Evolutionary conservation across 2,113 vertebrate species (phyloP).

Genomic region (Rhynchomys soricoides): DNA sequence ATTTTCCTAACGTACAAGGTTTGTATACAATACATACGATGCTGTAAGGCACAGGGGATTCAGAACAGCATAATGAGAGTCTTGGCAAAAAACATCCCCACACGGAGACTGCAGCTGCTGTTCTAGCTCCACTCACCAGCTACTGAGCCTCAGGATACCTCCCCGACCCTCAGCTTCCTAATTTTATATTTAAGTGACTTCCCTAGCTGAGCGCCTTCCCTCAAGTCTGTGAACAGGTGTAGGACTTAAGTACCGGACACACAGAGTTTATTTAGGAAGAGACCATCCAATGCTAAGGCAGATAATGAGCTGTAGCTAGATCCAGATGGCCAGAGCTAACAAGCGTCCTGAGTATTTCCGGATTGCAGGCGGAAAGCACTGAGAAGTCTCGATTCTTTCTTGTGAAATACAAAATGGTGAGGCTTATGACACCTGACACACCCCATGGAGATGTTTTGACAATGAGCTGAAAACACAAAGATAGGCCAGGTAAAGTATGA

Average conservation of each 20-base stretch:
- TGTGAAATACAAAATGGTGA: not conserved
- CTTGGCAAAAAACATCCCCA: not conserved
- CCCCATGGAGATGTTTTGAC: conserved; percentile 51
- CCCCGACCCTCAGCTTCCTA: not conserved
- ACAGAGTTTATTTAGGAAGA: not conserved
- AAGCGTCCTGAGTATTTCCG: not conserved
- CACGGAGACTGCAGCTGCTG: not conserved
- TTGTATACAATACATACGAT: accelerated
- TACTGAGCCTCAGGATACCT: not conserved
- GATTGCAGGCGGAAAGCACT: not conserved
- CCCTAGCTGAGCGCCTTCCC: not conserved
- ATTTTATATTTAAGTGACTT: not conserved
- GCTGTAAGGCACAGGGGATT: not conserved
- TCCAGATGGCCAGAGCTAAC: not conserved
- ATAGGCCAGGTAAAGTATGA: not conserved
- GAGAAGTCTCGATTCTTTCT: not conserved
- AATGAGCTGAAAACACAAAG: conserved; percentile 42
- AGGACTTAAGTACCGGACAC: not conserved
- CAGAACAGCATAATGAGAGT: not conserved
- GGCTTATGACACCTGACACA: not conserved
- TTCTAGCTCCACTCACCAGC: not conserved
- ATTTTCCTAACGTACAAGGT: not conserved
- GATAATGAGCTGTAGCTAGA: not conserved
- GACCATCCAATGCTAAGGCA: not conserved
- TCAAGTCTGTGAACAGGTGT: not conserved